phyloP scores from a whole-genome alignment of 2,113 vertebrate species.

The Theristicus caerulescens region DNA sequence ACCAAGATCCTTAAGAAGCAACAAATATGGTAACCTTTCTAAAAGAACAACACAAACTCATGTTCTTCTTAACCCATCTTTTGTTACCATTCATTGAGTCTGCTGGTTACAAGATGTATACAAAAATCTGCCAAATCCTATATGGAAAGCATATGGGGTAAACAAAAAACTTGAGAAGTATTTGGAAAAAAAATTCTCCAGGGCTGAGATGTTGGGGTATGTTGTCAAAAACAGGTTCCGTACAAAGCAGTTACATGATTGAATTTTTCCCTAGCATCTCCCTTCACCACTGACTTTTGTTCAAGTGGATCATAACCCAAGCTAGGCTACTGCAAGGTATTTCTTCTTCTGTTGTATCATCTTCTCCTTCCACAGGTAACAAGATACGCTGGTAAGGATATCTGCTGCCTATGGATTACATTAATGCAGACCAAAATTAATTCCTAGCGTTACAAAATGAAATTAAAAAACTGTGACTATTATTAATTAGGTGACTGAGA shows the following conservation, averaged over 20 bases:
- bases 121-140: neutral
- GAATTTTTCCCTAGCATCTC: neutral
- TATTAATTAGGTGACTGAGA: conserved; percentile 40
- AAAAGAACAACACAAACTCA: neutral
- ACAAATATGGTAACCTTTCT: conserved; percentile 3
- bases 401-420: conserved; percentile 10
- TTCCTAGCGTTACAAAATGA: conserved; percentile 30
- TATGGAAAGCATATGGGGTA: neutral
- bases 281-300: neutral
- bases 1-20: neutral
- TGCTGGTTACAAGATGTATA: neutral
- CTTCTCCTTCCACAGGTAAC: neutral
- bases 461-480: neutral
- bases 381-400: neutral
- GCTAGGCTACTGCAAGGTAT: neutral
- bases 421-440: conserved; percentile 7
- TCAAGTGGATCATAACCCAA: neutral
- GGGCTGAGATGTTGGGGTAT: neutral
- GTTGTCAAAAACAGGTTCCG: neutral
- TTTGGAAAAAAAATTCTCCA: neutral
- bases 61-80: neutral
- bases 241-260: neutral
- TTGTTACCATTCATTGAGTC: neutral
- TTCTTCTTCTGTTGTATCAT: neutral
- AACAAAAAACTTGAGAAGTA: neutral